Base-by-base conservation (phyloP, 1,140 invertebrate genomes). In the Tenebrio molitor region DNA sequence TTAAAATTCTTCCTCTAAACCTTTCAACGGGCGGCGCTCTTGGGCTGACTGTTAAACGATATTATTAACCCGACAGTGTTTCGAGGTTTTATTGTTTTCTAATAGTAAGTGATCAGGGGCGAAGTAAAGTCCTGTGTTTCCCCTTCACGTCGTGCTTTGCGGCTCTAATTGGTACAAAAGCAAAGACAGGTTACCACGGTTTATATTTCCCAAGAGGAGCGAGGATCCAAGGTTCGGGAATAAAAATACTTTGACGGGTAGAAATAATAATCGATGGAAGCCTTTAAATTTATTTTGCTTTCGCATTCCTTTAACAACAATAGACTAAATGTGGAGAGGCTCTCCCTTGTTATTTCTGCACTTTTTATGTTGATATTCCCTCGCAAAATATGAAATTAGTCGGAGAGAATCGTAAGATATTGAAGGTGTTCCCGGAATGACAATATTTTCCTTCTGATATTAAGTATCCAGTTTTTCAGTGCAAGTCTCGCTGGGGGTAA, bases 271-370 rank as follows among this genome's bases (percentile, higher is more conserved):
- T 65, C 62, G 62, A 65, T 65, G 62, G 62, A 65, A 41, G 8
- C 39, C 39, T 65, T 39, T 65, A 41, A 65, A 41, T 65, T 65
- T 65, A 41, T 65, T 65, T 42, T 42, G 62, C 62, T 65, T 65
- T 65, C 39, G 62, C 62, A 65, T 65, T 65, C 50, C 34, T 65
- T 65, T 65, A 39, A 65, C 62, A 65, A 65, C 62, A 65, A 65
- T 65, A 65, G 39, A 65, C 50, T 58, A 58, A 58, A 58, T 58
- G 50, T 58, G 50, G 50, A 58, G 50, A 58, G 50, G 23, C 29
- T 58, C 50, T 58, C 50, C 50, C 21, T 58, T 58, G 50, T 58
- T 58, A 58, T 58, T 58, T 58, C 50, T 58, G 50, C 50, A 58
- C 50, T 25, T 58, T 58, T 58, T 58, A 58, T 58, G 50, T 58